phyloP scores from a whole-genome alignment of 1,140 invertebrate species.

The Listronotus bonariensis region DNA sequence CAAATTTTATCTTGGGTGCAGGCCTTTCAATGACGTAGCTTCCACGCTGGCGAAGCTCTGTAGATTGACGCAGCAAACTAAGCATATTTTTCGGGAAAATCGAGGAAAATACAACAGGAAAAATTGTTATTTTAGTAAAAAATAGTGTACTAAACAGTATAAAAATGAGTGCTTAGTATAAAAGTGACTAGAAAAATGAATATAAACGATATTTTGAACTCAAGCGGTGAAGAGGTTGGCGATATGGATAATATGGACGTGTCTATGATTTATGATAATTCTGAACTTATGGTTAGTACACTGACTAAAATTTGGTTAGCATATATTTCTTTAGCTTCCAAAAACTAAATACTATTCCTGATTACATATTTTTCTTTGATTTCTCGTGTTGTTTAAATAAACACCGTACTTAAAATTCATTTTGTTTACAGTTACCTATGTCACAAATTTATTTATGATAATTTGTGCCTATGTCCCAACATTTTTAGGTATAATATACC shows the following conservation, averaged over 20 bases:
- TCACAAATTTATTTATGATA: too few species aligned
- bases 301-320: background rate
- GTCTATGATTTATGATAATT: slow-evolving; percentile 46
- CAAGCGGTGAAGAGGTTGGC: slow-evolving; percentile 26
- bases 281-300: slow-evolving; percentile 50
- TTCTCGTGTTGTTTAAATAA: too few species aligned
- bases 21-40: slow-evolving; percentile 18
- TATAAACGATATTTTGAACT: slow-evolving; percentile 39
- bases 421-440: too few species aligned
- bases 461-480: too few species aligned
- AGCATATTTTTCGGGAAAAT: slow-evolving; percentile 14
- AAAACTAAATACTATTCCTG: background rate
- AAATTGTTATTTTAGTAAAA: background rate
- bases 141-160: slow-evolving; percentile 6
- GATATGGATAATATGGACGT: slow-evolving; percentile 52
- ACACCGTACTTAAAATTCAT: too few species aligned
- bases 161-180: slow-evolving; percentile 11
- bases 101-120: background rate
- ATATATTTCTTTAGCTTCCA: background rate
- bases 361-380: too few species aligned
- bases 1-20: too few species aligned
- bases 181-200: slow-evolving; percentile 36
- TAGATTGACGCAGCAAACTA: background rate
- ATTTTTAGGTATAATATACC: too few species aligned
- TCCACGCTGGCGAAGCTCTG: slow-evolving; percentile 24